Evolutionary conservation across 2,797 vertebrate species (phyloP).

Genomic region (Halcyon smyrnensis): DNA sequence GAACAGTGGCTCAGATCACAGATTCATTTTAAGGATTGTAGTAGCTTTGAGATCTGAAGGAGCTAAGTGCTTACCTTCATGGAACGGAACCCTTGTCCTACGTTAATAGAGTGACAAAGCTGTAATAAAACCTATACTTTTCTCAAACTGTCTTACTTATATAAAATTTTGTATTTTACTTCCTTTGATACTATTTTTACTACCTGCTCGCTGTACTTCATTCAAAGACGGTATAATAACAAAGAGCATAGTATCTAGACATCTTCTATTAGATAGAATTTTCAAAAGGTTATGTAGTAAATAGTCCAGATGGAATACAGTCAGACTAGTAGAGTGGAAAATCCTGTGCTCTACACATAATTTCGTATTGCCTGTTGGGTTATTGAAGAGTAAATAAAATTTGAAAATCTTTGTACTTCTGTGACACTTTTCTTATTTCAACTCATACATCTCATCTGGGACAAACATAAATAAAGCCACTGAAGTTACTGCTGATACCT

Average conservation of each 20-base stretch:
- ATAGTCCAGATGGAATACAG: neutral
- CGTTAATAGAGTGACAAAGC: neutral
- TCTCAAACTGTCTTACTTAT: neutral
- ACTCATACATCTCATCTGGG: neutral
- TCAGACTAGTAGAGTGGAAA: neutral
- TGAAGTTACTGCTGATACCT: neutral
- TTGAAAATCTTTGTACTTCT: neutral
- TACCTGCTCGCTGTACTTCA: neutral
- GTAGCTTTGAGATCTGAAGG: neutral
- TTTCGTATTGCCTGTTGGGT: neutral
- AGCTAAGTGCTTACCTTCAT: neutral
- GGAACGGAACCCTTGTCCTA: neutral
- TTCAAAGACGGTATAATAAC: neutral
- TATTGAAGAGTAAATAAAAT: neutral
- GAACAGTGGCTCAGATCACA: neutral
- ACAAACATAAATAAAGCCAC: neutral
- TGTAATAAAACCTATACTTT: neutral
- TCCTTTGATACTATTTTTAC: neutral
- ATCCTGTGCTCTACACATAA: neutral
- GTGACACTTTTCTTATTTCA: neutral
- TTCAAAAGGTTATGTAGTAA: neutral
- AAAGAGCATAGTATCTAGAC: neutral
- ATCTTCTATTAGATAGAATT: neutral
- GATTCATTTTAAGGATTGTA: neutral
- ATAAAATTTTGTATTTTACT: neutral